These are phyloP conservation scores for Pogonomyrmex barbatus DNA, from an alignment of 1,140 invertebrate genomes.

Conservation along the genomic window DNA sequence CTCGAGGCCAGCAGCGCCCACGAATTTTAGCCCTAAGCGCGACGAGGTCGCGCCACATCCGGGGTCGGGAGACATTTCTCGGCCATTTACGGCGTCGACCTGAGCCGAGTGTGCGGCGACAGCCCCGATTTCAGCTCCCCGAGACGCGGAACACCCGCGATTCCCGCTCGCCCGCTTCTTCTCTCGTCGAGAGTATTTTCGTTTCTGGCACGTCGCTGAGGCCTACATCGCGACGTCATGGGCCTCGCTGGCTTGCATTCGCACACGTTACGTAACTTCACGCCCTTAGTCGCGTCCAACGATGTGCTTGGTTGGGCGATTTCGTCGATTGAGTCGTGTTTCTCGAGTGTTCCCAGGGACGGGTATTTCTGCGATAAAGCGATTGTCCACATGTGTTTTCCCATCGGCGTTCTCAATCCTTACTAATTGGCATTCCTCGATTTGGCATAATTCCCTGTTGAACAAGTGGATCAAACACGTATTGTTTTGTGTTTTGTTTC, in stretches of 20 bases:
- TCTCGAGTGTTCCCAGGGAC: slow-evolving; percentile 4
- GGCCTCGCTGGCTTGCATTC: slow-evolving; percentile 55
- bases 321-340: not conserved
- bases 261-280: slow-evolving; percentile 62
- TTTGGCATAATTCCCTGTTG: not conserved
- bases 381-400: not conserved
- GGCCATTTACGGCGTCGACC: slow-evolving; percentile 32
- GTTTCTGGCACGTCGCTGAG: slow-evolving; percentile 84
- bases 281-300: slow-evolving; percentile 39
- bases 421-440: not conserved
- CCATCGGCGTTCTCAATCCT: not conserved
- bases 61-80: slow-evolving; percentile 36
- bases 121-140: slow-evolving; percentile 53
- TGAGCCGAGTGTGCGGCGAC: slow-evolving; percentile 16
- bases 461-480: not conserved
- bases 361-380: not conserved
- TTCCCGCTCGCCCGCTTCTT: slow-evolving; percentile 61
- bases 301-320: not conserved
- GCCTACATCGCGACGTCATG: slow-evolving; percentile 78
- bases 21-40: slow-evolving; percentile 36
- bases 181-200: slow-evolving; percentile 80
- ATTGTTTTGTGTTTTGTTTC: too few relatives aligned
- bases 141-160: slow-evolving; percentile 12
- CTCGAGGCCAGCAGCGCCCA: slow-evolving; percentile 48
- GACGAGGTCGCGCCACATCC: slow-evolving; percentile 39